These are phyloP conservation scores for Drosophila rellima DNA, from an alignment of 2,888 invertebrate genomes.

Conservation along the genomic window DNA sequence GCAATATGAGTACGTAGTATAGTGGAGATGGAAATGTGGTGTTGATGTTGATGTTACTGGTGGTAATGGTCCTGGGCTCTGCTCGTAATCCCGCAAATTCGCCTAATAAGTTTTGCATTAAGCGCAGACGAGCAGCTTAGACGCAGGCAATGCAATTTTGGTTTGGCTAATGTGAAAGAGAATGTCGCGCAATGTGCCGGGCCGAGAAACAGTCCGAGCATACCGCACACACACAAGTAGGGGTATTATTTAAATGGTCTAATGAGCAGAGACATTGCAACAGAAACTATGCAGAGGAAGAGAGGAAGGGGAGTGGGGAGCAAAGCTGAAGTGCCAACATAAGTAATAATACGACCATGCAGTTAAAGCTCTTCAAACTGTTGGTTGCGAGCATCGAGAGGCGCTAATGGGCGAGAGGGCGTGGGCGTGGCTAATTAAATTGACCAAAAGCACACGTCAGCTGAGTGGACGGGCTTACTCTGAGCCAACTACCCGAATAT, in stretches of 20 bases:
- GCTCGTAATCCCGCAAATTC: slow-evolving; percentile 61
- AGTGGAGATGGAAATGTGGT: neutral
- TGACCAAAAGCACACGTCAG: neutral
- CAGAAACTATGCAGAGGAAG: neutral
- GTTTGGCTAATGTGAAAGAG: slow-evolving; percentile 33
- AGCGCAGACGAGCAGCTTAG: slow-evolving; percentile 36
- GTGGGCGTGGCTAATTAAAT: slow-evolving; percentile 23
- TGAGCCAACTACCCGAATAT: neutral
- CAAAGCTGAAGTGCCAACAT: slow-evolving; percentile 13
- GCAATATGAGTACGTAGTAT: no score
- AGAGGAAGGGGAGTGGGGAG: neutral
- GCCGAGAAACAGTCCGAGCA: no score
- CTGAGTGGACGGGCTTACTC: neutral
- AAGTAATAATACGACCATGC: slow-evolving; percentile 23
- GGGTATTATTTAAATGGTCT: slow-evolving; percentile 35
- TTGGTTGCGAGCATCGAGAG: slow-evolving; percentile 3
- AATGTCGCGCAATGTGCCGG: slow-evolving; percentile 18
- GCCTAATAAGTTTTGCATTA: slow-evolving; percentile 69
- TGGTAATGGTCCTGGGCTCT: slow-evolving; percentile 22
- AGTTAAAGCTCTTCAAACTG: slow-evolving; percentile 7
- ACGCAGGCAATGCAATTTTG: slow-evolving; percentile 60
- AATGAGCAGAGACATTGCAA: slow-evolving; percentile 42
- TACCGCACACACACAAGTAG: slow-evolving; percentile 4
- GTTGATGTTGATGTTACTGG: slow-evolving; percentile 12
- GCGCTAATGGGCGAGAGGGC: slow-evolving; percentile 21